Base-by-base conservation (phyloP, 2,888 invertebrate genomes). In the Drosophila histrio region DNA sequence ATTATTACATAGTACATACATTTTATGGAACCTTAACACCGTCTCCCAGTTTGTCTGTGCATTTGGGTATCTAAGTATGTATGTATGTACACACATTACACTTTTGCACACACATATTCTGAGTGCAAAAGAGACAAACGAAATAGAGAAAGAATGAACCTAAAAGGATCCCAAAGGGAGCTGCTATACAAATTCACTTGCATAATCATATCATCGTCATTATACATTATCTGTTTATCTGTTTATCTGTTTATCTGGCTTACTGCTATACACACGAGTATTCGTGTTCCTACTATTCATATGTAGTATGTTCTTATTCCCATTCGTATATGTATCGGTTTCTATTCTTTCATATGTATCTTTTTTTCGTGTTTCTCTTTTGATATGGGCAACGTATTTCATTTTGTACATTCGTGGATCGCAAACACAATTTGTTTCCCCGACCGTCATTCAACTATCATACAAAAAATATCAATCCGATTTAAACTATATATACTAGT, bases 21-120 rank as follows among this genome's bases (percentile, higher is more conserved):
- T 57, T 24, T 46, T 53, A 52, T 73, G 76, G 76, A 76, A 77
- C 76, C 65, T 63, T 72, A 26, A 47, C 54, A 73, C 73, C 77
- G 77, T 75, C 57, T 68, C 73, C 38, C 58, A 74, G 39, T 49
- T 50, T 58, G 26, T 46, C 47, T 24, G 26, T 36, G 32, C 46
- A 38, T 19, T 17, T 38, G 38, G 3, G n/a, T n/a, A n/a, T n/a
- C n/a, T n/a, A n/a, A n/a, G n/a, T n/a, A n/a, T n/a, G n/a, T 26
- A 22, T 44, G 26, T 22, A 50, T 15, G 19, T 46, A 17, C 46
- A 41, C 11, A 9, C 34, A 21, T 17, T 13, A 26, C 22, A 17
- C n/a, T n/a, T 8, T 39, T 19, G 24, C 41, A 30, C 13, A 64
- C 17, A 50, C 13, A 36, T 21, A 21, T 38, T 4, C 19, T 19